Evolutionary conservation across 1,140 invertebrate species (phyloP).

Genomic region (Sminthurides bifidus): DNA sequence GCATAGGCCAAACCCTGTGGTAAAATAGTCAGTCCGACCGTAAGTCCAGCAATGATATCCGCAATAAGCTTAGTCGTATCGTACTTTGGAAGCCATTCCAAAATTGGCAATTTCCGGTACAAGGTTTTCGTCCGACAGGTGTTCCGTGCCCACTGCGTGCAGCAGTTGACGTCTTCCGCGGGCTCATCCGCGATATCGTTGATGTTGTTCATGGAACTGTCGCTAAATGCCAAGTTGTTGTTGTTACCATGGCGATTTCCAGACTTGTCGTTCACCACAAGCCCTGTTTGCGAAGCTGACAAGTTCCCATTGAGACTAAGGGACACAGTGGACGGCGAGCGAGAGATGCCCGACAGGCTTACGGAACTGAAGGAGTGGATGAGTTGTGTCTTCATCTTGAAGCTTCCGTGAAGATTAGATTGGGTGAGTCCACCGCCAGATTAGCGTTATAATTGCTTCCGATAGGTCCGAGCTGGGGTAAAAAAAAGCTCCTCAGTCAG

Average conservation of each 20-base stretch:
- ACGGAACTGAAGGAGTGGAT: constrained; percentile 25
- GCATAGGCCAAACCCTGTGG: constrained; percentile 58
- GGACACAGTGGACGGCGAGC: constrained; percentile 10
- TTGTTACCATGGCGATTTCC: background rate
- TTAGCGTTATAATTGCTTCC: too few species aligned
- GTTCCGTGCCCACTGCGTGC: constrained; percentile 36
- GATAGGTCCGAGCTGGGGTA: too few species aligned
- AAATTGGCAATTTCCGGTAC: constrained; percentile 48
- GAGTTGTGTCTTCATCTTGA: constrained; percentile 29
- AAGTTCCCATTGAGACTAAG: background rate
- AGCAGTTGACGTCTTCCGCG: constrained; percentile 34
- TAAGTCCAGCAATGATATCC: constrained; percentile 36
- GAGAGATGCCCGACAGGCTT: constrained; percentile 15
- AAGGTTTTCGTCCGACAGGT: constrained; percentile 45
- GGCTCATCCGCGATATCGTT: background rate
- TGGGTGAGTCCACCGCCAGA: too few species aligned
- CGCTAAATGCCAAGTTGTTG: background rate
- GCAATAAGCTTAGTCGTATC: constrained; percentile 32
- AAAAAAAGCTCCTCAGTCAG: too few species aligned
- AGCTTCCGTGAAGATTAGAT: too few species aligned
- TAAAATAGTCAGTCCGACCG: constrained; percentile 76
- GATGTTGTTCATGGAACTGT: background rate
- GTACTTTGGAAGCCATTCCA: constrained; percentile 52
- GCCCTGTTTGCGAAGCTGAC: background rate
- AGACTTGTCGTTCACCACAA: background rate